These are phyloP conservation scores for Perca fluviatilis DNA, from an alignment of 2,113 vertebrate species.

Conservation along the genomic window DNA sequence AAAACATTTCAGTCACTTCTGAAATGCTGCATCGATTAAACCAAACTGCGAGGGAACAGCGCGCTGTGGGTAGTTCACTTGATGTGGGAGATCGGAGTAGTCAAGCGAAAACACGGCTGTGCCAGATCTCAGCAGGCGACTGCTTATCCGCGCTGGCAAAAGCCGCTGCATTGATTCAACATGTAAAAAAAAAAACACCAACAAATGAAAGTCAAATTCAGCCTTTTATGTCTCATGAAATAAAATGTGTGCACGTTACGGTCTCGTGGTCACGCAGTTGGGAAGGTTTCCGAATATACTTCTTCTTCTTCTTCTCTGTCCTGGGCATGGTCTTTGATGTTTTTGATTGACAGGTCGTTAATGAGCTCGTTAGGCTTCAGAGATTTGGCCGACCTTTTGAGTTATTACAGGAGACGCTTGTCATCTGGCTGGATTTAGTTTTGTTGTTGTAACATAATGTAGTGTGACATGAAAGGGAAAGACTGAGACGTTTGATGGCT, in stretches of 20 bases:
- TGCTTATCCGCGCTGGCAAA: too few relatives aligned
- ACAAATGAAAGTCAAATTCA: too few relatives aligned
- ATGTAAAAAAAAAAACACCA: too few relatives aligned
- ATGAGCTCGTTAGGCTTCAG: constrained; percentile 26
- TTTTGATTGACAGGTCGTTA: constrained; percentile 47
- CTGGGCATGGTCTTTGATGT: background rate
- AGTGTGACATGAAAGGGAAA: background rate
- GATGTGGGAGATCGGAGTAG: too few relatives aligned
- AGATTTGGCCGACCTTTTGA: constrained; percentile 34
- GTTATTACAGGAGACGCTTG: background rate
- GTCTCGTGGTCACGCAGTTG: background rate
- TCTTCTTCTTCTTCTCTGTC: background rate
- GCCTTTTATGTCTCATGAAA: background rate
- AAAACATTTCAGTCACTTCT: too few relatives aligned
- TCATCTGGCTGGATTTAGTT: background rate
- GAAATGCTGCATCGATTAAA: too few relatives aligned
- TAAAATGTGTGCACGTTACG: too few relatives aligned
- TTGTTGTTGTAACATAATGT: background rate
- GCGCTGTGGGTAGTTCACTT: too few relatives aligned
- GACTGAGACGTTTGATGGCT: background rate
- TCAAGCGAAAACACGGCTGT: too few relatives aligned
- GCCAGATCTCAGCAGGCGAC: too few relatives aligned
- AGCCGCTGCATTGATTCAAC: too few relatives aligned
- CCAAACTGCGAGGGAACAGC: too few relatives aligned
- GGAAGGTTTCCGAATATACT: constrained; percentile 12